Evolutionary conservation across 2,797 vertebrate species (phyloP).

Genomic region (Telmatherina bonti): DNA sequence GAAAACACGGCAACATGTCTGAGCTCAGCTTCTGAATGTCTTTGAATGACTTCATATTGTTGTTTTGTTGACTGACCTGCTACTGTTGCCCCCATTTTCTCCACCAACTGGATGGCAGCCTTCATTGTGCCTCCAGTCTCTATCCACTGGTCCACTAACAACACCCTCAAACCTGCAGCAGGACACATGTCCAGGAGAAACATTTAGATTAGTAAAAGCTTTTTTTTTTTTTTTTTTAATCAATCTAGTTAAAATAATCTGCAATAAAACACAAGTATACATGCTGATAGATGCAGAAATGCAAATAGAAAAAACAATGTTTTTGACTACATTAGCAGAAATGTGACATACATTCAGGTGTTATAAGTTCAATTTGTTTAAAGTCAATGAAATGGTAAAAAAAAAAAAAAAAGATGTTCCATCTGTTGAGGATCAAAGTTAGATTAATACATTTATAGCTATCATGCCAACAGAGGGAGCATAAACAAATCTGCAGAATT

Average conservation of each 20-base stretch:
- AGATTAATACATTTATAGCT: no score
- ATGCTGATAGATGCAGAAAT: not conserved
- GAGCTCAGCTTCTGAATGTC: not conserved
- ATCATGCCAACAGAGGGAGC: no score
- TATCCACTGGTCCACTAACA: conserved; percentile 92
- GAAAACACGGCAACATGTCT: not conserved
- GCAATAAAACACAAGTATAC: not conserved
- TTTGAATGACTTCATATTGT: fast-evolving
- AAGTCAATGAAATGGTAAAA: no score
- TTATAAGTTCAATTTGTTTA: no score
- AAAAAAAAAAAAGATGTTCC: no score
- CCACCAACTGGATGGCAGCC: conserved; percentile 87
- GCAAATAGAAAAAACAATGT: not conserved
- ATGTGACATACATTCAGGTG: no score
- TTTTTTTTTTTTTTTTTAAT: no score
- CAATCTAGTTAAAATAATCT: not conserved
- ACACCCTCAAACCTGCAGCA: conserved; percentile 81
- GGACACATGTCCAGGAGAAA: not conserved
- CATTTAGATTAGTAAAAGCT: no score
- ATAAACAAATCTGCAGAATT: not conserved
- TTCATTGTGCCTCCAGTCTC: conserved; percentile 92
- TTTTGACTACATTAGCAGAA: not conserved
- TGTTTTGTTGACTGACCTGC: conserved; percentile 76
- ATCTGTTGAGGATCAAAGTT: no score
- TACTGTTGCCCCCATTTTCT: conserved; percentile 83